Evolutionary conservation across 2,888 invertebrate species (phyloP).

Genomic region (Octodonta nipae): DNA sequence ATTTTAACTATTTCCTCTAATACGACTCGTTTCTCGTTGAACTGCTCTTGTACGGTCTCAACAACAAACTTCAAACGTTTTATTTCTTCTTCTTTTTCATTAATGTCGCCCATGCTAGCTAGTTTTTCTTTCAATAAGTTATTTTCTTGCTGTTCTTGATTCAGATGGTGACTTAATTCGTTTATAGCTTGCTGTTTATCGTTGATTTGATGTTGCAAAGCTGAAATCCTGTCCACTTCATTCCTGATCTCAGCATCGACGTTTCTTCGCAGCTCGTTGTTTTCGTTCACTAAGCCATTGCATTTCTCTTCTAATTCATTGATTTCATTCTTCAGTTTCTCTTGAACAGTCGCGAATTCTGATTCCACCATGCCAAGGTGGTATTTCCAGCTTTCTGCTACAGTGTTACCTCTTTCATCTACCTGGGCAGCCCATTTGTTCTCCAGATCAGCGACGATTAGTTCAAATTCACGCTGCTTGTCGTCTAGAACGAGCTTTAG

Average conservation of each 20-base stretch:
- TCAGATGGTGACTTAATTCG: conserved; percentile 21
- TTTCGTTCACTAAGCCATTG: conserved; percentile 31
- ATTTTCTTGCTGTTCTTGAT: conserved; percentile 22
- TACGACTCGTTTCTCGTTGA: conserved; percentile 22
- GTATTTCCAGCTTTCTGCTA: conserved; percentile 57
- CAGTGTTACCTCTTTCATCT: conserved; percentile 45
- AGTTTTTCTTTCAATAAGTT: conserved; percentile 13
- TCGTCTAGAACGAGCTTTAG: conserved; percentile 10
- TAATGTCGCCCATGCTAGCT: background rate
- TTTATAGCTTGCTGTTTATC: conserved; percentile 26
- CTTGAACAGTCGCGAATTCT: conserved; percentile 39
- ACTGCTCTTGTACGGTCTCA: conserved; percentile 22
- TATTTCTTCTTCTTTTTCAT: conserved; percentile 18
- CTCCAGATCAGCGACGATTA: too few relatives aligned
- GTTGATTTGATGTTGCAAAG: conserved; percentile 29
- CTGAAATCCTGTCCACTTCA: conserved; percentile 30
- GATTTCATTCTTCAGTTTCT: conserved; percentile 33
- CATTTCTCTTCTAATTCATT: conserved; percentile 36
- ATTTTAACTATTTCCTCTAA: conserved; percentile 21
- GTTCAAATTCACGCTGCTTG: conserved; percentile 11
- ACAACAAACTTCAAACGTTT: conserved; percentile 17
- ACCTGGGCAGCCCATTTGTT: conserved; percentile 38
- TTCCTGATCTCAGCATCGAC: conserved; percentile 32
- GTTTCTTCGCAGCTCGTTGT: conserved; percentile 32
- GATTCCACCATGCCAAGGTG: conserved; percentile 51